Percentiles rank a stretch among this genome's conserved stretches.
Conservation (phyloP, 2,888 invertebrate genomes). For the Volucella bombylans region DNA sequence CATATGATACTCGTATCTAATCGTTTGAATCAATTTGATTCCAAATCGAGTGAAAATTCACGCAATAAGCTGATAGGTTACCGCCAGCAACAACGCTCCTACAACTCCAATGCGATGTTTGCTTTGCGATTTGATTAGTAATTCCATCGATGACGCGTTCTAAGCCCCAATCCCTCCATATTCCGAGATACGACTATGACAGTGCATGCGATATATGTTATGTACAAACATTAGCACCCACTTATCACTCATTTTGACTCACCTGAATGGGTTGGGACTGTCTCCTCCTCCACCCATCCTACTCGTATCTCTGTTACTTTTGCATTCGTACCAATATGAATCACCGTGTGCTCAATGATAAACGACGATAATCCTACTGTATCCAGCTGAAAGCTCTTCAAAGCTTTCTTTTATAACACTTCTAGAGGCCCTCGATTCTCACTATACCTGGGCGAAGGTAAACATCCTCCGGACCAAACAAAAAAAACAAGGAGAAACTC, state of each 20-base stretch:
- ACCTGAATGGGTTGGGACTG: too few species aligned
- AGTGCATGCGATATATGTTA: neutral
- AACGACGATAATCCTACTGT: constrained; percentile 32
- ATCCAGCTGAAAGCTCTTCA: constrained; percentile 59
- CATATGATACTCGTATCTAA: neutral
- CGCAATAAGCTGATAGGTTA: neutral
- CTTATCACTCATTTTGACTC: constrained; percentile 40
- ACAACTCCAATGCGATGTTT: constrained; percentile 10
- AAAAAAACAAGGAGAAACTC: constrained; percentile 38
- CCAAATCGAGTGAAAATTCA: neutral
- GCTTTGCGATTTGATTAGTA: constrained; percentile 10
- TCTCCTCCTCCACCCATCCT: too few species aligned
- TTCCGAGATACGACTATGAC: constrained; percentile 9
- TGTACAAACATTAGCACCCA: constrained; percentile 34
- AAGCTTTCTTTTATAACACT: constrained; percentile 51
- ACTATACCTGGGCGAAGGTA: constrained; percentile 40
- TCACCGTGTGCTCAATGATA: constrained; percentile 43
- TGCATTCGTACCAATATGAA: too few species aligned
- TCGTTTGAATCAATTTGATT: neutral
- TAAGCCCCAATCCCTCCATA: constrained; percentile 4
- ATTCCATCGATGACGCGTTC: constrained; percentile 47
- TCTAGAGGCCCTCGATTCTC: constrained; percentile 8
- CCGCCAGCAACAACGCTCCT: neutral
- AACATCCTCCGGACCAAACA: constrained; percentile 41
- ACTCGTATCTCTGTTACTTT: too few species aligned